Percentiles rank a stretch among this genome's conserved stretches.
These are phyloP conservation scores for Blomia tropicalis DNA, from an alignment of 2,888 invertebrate genomes.

Conservation along the genomic window DNA sequence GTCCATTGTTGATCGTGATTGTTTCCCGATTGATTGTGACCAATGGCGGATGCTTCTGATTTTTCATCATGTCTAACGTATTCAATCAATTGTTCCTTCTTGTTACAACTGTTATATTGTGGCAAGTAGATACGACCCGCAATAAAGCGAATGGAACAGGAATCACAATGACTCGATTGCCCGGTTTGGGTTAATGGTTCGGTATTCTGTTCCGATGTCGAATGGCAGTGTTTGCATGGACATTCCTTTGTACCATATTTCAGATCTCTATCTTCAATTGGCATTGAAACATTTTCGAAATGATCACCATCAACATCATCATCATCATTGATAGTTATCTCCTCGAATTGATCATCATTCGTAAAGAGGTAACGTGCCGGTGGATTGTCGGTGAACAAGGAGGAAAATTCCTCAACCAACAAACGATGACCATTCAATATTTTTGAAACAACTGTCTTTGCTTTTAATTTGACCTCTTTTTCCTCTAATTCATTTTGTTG, in stretches of 20 bases:
- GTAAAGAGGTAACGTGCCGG: slow-evolving; percentile 19
- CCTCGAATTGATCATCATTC: slow-evolving; percentile 23
- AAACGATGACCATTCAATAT: slow-evolving; percentile 20
- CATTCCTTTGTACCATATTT: slow-evolving; percentile 25
- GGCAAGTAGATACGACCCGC: slow-evolving; percentile 23
- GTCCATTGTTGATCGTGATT: slow-evolving; percentile 17
- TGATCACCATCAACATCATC: slow-evolving; percentile 7
- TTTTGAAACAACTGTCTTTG: slow-evolving; percentile 17
- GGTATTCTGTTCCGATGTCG: neutral
- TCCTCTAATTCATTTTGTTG: neutral
- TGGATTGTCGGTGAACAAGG: slow-evolving; percentile 21
- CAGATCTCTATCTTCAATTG: slow-evolving; percentile 14
- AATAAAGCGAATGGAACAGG: slow-evolving; percentile 24
- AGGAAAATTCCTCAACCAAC: slow-evolving; percentile 24
- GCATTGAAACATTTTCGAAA: slow-evolving; percentile 20
- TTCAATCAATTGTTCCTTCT: slow-evolving; percentile 20
- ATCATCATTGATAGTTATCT: slow-evolving; percentile 16
- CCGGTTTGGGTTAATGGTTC: neutral
- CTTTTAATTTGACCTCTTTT: neutral
- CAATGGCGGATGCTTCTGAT: neutral
- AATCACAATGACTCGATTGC: slow-evolving; percentile 14
- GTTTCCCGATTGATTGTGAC: neutral
- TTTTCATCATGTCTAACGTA: neutral
- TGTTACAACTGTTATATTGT: slow-evolving; percentile 2
- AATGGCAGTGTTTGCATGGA: slow-evolving; percentile 23